Conservation (phyloP, 2,113 vertebrate species). For the Anhinga rufa region DNA sequence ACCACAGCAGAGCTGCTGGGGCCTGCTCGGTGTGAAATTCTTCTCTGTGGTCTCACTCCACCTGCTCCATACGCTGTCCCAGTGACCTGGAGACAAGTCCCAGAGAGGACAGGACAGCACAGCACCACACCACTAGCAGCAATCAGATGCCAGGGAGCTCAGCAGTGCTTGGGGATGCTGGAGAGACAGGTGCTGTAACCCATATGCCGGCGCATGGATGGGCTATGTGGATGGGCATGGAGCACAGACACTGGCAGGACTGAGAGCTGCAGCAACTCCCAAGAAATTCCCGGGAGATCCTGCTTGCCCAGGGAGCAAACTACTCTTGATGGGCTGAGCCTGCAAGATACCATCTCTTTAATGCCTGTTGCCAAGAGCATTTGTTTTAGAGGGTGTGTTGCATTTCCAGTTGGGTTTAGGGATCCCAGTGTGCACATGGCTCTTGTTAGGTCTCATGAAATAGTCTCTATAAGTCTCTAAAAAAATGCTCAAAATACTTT, state of each 20-base stretch:
- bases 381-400: not conserved
- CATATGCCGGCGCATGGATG: accelerated
- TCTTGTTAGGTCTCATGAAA: not conserved
- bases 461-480: not conserved
- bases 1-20: not conserved
- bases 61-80: not conserved
- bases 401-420: not conserved
- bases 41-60: not conserved
- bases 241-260: not conserved
- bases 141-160: not conserved
- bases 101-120: not conserved
- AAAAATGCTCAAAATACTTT: not conserved
- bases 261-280: not conserved
- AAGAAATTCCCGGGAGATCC: not conserved
- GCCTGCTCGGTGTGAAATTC: accelerated
- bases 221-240: not conserved
- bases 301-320: not conserved
- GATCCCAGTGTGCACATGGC: not conserved
- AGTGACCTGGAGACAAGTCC: not conserved
- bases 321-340: not conserved
- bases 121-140: not conserved
- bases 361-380: not conserved
- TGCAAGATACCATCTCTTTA: not conserved
- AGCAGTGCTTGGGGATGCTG: not conserved
- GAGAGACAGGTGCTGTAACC: not conserved